Evolutionary conservation across 2,113 vertebrate genomes (phyloP).

Genomic region (Hystrix cristata): DNA sequence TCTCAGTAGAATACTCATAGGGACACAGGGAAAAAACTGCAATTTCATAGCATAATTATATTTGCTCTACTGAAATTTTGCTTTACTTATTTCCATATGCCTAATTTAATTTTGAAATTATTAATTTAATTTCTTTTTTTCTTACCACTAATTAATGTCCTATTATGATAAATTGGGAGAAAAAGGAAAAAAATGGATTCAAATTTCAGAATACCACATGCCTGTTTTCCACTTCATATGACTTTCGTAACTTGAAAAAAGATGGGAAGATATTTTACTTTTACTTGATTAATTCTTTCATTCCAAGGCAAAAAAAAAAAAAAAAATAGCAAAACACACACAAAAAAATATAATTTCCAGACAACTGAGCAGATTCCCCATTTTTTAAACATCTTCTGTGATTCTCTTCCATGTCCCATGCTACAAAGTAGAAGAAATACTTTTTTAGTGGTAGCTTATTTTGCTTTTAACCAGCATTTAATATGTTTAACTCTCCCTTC

Average conservation of each 20-base stretch:
- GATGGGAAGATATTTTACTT: neutral
- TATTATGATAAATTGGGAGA: neutral
- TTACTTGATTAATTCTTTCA: neutral
- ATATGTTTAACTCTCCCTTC: neutral
- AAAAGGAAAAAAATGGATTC: neutral
- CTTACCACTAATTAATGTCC: neutral
- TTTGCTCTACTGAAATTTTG: neutral
- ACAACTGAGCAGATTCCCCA: neutral
- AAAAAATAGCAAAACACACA: too few species aligned
- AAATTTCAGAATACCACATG: neutral
- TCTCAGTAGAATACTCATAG: neutral
- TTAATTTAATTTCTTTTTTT: neutral
- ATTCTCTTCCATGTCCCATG: neutral
- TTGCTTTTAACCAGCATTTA: neutral
- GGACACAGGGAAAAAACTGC: neutral
- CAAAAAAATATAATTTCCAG: neutral
- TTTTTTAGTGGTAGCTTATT: neutral
- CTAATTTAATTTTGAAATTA: neutral
- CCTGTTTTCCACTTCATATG: neutral
- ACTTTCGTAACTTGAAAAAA: neutral
- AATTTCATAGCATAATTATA: neutral
- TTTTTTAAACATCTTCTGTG: neutral
- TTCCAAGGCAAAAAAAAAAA: neutral
- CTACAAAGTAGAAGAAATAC: neutral
- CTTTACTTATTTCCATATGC: neutral